These are phyloP conservation scores for Dryadula phaetusa DNA, from an alignment of 2,888 invertebrate genomes.

Conservation along the genomic window DNA sequence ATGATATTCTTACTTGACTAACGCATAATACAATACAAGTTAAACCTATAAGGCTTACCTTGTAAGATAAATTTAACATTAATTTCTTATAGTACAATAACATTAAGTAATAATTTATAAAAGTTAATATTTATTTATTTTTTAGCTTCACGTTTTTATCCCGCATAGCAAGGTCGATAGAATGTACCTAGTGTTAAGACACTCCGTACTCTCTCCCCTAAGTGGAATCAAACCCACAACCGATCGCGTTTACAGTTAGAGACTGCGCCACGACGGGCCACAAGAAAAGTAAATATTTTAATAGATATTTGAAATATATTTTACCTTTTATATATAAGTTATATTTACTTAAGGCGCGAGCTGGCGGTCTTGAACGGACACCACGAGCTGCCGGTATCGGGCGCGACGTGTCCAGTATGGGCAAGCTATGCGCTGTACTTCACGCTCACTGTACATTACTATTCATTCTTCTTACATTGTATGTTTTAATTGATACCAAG, in stretches of 20 bases:
- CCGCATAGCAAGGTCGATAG: too few species aligned
- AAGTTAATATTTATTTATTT: too few species aligned
- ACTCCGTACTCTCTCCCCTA: too few species aligned
- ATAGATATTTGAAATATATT: neutral
- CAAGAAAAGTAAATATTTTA: neutral
- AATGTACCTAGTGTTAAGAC: too few species aligned
- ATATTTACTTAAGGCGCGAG: neutral
- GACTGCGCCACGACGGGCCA: too few species aligned
- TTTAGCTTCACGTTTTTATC: too few species aligned
- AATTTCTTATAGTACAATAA: too few species aligned
- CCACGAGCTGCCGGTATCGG: slow-evolving; percentile 18
- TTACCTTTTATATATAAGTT: neutral
- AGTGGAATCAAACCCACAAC: too few species aligned
- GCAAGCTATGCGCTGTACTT: slow-evolving; percentile 33
- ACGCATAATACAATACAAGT: neutral
- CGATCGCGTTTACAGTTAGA: too few species aligned
- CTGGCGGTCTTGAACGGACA: neutral
- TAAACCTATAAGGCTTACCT: neutral
- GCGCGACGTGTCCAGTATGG: slow-evolving; percentile 32
- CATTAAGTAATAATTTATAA: too few species aligned
- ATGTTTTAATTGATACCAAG: neutral
- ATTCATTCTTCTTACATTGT: neutral
- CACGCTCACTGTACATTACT: slow-evolving; percentile 9
- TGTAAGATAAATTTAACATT: too few species aligned
- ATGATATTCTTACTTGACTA: neutral